Percentiles rank a stretch among this genome's conserved stretches.
Evolutionary conservation across 2,797 vertebrate species (phyloP).

Genomic region (Hephaestus fuliginosus): DNA sequence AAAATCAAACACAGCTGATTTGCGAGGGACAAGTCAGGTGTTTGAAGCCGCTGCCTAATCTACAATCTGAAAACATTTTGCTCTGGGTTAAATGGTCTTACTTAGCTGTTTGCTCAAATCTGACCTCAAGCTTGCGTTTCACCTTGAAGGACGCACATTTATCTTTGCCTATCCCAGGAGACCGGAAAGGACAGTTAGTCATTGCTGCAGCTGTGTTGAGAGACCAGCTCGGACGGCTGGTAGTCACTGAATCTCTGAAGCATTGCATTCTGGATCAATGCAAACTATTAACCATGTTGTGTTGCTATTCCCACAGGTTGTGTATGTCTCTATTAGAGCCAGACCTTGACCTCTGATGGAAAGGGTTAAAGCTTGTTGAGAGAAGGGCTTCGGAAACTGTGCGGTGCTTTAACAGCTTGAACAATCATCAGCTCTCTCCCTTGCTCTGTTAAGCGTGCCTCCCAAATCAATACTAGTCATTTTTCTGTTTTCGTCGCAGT

Average conservation of each 20-base stretch:
- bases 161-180: conserved; percentile 45
- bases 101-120: conserved; percentile 23
- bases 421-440: conserved; percentile 36
- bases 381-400: conserved; percentile 11
- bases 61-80: conserved; percentile 47
- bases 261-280: conserved; percentile 66
- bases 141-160: conserved; percentile 57
- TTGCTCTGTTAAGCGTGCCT: conserved; percentile 13
- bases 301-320: conserved; percentile 37
- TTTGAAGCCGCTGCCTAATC: conserved; percentile 10
- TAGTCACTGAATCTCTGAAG: conserved; percentile 40
- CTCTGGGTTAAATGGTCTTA: conserved; percentile 43
- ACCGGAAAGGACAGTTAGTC: conserved; percentile 39
- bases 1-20: conserved; percentile 41
- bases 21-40: neutral
- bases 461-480: conserved; percentile 62
- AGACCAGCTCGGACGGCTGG: conserved; percentile 27
- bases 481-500: conserved; percentile 46
- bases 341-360: conserved; percentile 55
- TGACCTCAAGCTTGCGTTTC: conserved; percentile 45
- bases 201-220: conserved; percentile 46
- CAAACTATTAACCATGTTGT: conserved; percentile 51
- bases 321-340: conserved; percentile 36
- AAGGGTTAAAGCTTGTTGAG: conserved; percentile 38
- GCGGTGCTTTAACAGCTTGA: conserved; percentile 26